phyloP scores from a whole-genome alignment of 2,797 vertebrate genomes.

The Paramormyrops hopkinsi region DNA sequence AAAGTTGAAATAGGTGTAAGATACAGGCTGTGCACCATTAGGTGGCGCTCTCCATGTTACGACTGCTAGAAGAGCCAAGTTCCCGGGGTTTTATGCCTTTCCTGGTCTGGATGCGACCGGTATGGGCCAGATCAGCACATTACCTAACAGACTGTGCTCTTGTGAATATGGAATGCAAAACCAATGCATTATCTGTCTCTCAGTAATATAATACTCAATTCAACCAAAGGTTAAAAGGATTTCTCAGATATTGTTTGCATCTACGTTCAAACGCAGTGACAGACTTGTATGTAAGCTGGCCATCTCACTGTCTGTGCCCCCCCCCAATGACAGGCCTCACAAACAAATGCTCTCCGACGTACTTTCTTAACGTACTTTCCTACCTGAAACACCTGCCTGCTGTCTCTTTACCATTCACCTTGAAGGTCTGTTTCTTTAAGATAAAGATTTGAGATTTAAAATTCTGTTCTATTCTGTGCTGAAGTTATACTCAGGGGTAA shows the following conservation, averaged over 20 bases:
- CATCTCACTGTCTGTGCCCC: background rate
- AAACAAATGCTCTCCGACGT: background rate
- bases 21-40: background rate
- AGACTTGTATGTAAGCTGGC: background rate
- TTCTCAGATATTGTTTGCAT: background rate
- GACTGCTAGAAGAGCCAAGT: background rate
- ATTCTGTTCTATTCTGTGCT: background rate
- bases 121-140: background rate
- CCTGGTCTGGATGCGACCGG: background rate
- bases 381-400: background rate
- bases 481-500: background rate
- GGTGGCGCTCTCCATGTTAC: background rate
- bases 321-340: background rate
- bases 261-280: background rate
- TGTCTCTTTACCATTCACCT: background rate
- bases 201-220: background rate
- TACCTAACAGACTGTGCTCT: background rate
- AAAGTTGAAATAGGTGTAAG: background rate
- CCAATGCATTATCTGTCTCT: background rate
- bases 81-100: background rate
- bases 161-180: background rate
- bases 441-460: background rate
- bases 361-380: background rate
- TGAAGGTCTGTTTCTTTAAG: background rate
- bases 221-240: background rate